These are phyloP conservation scores for Manis javanica DNA, from an alignment of 2,797 vertebrate genomes.

Conservation along the genomic window DNA sequence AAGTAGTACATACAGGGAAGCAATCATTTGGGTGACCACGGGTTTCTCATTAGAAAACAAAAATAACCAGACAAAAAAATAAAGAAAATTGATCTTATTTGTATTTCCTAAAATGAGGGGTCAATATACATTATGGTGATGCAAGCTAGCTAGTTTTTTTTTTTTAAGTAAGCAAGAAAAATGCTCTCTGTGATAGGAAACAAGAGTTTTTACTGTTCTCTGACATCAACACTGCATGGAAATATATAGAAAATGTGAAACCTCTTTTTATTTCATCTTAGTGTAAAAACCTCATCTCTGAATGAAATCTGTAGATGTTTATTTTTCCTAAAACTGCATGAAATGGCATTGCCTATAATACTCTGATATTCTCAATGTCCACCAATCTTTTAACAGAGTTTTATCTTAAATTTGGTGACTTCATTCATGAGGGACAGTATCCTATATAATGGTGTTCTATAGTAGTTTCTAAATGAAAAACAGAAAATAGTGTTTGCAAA, in stretches of 20 bases:
- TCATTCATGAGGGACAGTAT: not conserved
- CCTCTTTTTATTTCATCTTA: not conserved
- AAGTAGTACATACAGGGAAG: not conserved
- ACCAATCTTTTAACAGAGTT: not conserved
- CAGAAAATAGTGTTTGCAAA: not conserved
- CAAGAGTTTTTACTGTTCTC: not conserved
- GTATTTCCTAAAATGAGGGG: not conserved
- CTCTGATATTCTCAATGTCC: not conserved
- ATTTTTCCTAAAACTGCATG: not conserved
- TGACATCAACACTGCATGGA: not conserved
- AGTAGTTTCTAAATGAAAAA: not conserved
- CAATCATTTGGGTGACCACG: not conserved
- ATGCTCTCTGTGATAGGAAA: not conserved
- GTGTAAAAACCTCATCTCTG: not conserved
- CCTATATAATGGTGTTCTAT: too few species aligned
- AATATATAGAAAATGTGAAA: not conserved
- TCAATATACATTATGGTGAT: not conserved
- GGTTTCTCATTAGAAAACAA: not conserved
- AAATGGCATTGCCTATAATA: not conserved
- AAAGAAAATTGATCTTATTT: not conserved
- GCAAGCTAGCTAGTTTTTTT: not conserved
- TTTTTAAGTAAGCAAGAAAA: not conserved
- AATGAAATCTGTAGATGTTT: not conserved
- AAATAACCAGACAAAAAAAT: not conserved
- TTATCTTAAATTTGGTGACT: not conserved